Conservation (phyloP, 1,140 invertebrate species). For the Papilio polytes region DNA sequence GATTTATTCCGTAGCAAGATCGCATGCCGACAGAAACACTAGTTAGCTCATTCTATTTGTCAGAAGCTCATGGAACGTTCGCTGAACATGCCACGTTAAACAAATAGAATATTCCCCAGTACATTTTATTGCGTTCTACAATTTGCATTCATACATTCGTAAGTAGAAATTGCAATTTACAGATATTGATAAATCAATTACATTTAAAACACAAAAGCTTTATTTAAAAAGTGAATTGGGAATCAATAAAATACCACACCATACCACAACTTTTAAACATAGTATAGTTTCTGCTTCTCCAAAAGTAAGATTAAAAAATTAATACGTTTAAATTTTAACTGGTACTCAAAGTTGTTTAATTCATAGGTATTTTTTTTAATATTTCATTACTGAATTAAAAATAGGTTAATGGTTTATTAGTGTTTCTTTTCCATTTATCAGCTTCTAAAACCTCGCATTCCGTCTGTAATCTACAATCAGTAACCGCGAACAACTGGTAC, state of each 20-base stretch:
- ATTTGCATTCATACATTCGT: constrained; percentile 20
- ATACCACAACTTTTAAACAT: no score
- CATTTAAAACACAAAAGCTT: neutral
- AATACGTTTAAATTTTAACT: no score
- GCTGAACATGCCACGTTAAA: constrained; percentile 6
- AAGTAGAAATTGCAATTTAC: neutral
- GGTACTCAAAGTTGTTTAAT: no score
- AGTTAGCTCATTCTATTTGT: constrained; percentile 29
- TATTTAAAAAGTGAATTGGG: neutral
- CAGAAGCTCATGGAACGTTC: constrained; percentile 13
- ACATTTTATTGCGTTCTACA: constrained; percentile 2
- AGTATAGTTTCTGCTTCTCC: no score
- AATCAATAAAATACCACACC: neutral
- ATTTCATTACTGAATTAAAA: neutral
- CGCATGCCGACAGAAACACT: constrained; percentile 28
- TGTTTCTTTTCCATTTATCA: neutral
- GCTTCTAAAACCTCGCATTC: constrained; percentile 12
- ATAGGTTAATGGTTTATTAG: neutral
- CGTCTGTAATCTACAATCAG: constrained; percentile 51
- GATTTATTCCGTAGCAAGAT: constrained; percentile 23
- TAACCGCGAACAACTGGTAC: constrained; percentile 51
- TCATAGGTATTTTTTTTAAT: neutral
- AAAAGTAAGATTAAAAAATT: no score
- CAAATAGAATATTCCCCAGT: constrained; percentile 14
- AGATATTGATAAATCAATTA: neutral